These are phyloP conservation scores for Polydrusus cervinus DNA, from an alignment of 2,888 invertebrate genomes.

Conservation along the genomic window DNA sequence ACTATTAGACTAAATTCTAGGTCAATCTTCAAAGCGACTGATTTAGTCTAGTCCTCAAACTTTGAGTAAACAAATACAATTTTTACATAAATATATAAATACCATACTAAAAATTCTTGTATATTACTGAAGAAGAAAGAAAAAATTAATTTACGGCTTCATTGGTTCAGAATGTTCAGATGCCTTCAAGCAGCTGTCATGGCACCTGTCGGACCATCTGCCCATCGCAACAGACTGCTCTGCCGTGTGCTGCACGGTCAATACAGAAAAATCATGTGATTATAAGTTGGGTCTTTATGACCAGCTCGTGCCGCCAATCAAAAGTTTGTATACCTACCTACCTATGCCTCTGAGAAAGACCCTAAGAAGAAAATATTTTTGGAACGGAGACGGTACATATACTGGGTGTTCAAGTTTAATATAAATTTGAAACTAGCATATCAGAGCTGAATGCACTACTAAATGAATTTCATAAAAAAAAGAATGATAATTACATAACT, in stretches of 20 bases:
- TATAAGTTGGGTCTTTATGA: constrained; percentile 17
- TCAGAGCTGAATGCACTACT: no score
- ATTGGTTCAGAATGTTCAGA: constrained; percentile 31
- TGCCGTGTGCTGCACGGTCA: constrained; percentile 30
- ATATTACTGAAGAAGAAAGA: background rate
- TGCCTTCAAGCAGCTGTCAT: constrained; percentile 20
- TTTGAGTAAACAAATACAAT: no score
- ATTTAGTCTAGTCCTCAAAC: no score
- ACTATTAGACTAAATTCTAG: no score
- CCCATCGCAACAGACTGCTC: constrained; percentile 22
- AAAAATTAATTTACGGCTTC: constrained; percentile 19
- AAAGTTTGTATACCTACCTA: constrained; percentile 10
- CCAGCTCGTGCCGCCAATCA: constrained; percentile 21
- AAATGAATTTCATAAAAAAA: no score
- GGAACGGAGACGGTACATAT: no score
- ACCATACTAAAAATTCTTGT: no score
- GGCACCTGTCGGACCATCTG: constrained; percentile 45
- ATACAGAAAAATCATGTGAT: background rate
- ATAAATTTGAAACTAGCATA: no score
- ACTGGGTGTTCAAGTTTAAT: no score
- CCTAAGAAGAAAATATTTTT: background rate
- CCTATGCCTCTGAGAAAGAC: background rate
- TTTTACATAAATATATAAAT: no score
- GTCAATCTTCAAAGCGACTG: no score
- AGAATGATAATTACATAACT: no score